These are phyloP conservation scores for Spinus pinus DNA, from an alignment of 2,797 vertebrate genomes.

Conservation along the genomic window DNA sequence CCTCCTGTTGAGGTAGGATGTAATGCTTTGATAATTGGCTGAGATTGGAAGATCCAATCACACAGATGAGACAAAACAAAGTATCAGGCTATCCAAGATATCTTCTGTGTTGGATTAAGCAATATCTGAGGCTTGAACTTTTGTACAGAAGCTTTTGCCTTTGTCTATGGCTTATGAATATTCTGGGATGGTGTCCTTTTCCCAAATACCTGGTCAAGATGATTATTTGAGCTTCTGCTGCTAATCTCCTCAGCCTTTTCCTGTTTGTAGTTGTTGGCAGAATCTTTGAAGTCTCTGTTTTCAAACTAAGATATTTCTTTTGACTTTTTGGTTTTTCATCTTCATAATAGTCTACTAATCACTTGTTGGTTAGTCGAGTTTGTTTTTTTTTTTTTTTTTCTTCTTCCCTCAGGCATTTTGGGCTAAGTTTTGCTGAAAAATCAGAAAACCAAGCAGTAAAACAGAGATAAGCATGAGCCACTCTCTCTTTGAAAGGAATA, in stretches of 20 bases:
- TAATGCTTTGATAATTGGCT: conserved; percentile 31
- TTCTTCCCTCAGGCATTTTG: neutral
- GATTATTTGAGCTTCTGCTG: neutral
- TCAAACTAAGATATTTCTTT: neutral
- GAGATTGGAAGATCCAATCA: neutral
- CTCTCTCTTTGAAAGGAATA: neutral
- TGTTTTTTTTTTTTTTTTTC: neutral
- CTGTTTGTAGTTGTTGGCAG: neutral
- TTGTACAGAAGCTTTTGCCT: neutral
- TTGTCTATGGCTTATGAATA: neutral
- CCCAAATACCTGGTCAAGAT: neutral
- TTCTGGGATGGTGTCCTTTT: neutral
- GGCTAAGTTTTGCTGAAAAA: neutral
- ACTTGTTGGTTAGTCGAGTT: neutral
- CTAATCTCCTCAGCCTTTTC: neutral
- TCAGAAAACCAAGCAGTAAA: neutral
- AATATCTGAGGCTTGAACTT: neutral
- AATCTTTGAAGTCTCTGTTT: neutral
- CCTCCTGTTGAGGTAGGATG: neutral
- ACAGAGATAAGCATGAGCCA: neutral
- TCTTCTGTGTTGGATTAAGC: neutral
- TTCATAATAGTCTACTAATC: neutral
- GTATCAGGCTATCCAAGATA: neutral
- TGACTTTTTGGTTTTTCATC: neutral
- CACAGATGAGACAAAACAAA: neutral